Evolutionary conservation across 2,888 invertebrate genomes (phyloP).

Genomic region (Troides helena): DNA sequence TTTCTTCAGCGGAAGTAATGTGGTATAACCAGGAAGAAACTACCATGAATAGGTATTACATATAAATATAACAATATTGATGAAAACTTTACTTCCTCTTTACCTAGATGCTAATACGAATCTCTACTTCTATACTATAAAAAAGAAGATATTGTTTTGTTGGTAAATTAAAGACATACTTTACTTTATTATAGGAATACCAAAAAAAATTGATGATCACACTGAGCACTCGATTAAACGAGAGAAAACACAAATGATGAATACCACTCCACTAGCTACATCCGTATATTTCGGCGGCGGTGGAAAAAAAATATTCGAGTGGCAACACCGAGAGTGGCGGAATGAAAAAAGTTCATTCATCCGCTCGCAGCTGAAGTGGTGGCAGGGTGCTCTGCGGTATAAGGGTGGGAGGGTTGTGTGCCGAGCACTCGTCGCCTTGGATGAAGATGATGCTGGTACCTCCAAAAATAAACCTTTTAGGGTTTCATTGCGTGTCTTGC

Average conservation of each 20-base stretch:
- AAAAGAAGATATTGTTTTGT: too few relatives aligned
- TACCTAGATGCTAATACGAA: too few relatives aligned
- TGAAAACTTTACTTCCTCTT: too few relatives aligned
- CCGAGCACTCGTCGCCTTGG: conserved; percentile 21
- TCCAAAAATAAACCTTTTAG: conserved; percentile 16
- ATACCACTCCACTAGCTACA: not conserved
- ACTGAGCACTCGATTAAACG: too few relatives aligned
- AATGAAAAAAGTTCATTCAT: conserved; percentile 55
- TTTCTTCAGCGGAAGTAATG: too few relatives aligned
- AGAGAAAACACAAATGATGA: too few relatives aligned
- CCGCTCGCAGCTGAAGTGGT: conserved; percentile 35
- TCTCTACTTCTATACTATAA: too few relatives aligned
- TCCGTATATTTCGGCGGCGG: conserved; percentile 33
- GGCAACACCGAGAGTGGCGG: conserved; percentile 40
- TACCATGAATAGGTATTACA: too few relatives aligned
- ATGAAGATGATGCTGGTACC: conserved; percentile 22
- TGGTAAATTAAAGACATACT: too few relatives aligned
- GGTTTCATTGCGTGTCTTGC: conserved; percentile 5
- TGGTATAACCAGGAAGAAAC: too few relatives aligned
- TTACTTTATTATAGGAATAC: not conserved
- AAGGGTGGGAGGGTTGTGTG: conserved; percentile 18
- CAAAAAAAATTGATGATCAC: not conserved
- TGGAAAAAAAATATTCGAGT: conserved; percentile 35
- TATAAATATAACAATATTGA: too few relatives aligned
- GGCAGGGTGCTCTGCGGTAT: not conserved